phyloP scores from a whole-genome alignment of 2,113 vertebrate genomes.

The Laticauda laticaudata region DNA sequence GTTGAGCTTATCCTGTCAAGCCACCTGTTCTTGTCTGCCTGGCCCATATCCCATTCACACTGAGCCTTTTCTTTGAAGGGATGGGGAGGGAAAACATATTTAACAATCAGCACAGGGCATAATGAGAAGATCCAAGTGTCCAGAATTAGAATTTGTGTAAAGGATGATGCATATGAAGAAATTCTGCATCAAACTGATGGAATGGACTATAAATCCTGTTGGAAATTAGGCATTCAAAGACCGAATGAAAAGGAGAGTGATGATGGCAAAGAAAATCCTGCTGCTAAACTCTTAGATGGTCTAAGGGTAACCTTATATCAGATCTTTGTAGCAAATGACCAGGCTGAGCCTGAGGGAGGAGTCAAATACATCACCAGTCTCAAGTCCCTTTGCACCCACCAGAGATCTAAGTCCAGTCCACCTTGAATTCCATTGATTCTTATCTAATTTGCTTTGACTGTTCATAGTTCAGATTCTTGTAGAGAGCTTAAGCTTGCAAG shows the following conservation, averaged over 20 bases:
- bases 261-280: background rate
- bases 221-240: background rate
- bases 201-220: background rate
- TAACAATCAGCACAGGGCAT: background rate
- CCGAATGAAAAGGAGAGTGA: background rate
- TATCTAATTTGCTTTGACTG: background rate
- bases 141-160: background rate
- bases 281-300: background rate
- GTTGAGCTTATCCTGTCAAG: background rate
- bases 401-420: background rate
- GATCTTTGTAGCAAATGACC: background rate
- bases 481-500: background rate
- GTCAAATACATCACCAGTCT: background rate
- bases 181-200: background rate
- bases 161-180: background rate
- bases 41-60: background rate
- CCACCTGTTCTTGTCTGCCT: background rate
- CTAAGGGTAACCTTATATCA: background rate
- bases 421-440: background rate
- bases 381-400: background rate
- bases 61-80: background rate
- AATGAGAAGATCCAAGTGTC: background rate
- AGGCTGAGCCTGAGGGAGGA: too few species aligned
- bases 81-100: background rate
- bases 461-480: background rate